Conservation (phyloP, 2,888 invertebrate species). For the Drosophila mimetica region DNA sequence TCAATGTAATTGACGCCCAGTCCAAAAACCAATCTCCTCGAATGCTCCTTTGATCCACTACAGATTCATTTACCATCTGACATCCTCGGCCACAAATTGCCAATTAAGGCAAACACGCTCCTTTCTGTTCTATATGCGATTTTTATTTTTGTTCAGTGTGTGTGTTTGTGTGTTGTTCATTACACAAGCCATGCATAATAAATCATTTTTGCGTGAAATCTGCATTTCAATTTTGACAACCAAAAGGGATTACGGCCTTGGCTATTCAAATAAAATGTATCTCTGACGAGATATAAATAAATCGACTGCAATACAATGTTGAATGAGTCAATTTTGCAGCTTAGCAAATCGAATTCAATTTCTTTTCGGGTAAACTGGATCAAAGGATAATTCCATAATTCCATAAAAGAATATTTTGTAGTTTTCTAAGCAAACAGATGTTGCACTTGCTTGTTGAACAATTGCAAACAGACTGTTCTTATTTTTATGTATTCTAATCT, state of each 20-base stretch:
- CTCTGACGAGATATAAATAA: slow-evolving; percentile 1
- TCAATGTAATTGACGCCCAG: slow-evolving; percentile 12
- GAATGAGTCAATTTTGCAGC: slow-evolving; percentile 6
- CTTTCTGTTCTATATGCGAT: background rate
- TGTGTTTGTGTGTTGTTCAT: slow-evolving; percentile 5
- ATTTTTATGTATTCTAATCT: background rate
- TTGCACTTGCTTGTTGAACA: background rate
- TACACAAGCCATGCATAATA: slow-evolving; percentile 47
- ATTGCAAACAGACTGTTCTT: background rate
- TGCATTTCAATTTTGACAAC: slow-evolving; percentile 22
- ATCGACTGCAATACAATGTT: background rate
- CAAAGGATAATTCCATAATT: slow-evolving; percentile 15
- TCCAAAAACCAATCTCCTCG: background rate
- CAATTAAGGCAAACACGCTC: slow-evolving; percentile 20
- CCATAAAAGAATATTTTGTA: slow-evolving; percentile 6
- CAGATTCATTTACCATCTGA: slow-evolving; percentile 39
- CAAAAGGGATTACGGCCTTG: slow-evolving; percentile 20
- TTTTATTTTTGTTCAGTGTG: slow-evolving; percentile 13
- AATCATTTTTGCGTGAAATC: slow-evolving; percentile 35
- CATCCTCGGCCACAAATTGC: slow-evolving; percentile 24
- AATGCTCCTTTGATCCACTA: slow-evolving; percentile 32
- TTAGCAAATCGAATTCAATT: slow-evolving; percentile 1
- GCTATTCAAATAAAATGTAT: slow-evolving; percentile 12
- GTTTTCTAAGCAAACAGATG: slow-evolving; percentile 15
- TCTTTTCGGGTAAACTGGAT: slow-evolving; percentile 3